Percentiles rank a stretch among this genome's conserved stretches.
Conservation (phyloP, 2,797 vertebrate species). For the Spinus pinus region DNA sequence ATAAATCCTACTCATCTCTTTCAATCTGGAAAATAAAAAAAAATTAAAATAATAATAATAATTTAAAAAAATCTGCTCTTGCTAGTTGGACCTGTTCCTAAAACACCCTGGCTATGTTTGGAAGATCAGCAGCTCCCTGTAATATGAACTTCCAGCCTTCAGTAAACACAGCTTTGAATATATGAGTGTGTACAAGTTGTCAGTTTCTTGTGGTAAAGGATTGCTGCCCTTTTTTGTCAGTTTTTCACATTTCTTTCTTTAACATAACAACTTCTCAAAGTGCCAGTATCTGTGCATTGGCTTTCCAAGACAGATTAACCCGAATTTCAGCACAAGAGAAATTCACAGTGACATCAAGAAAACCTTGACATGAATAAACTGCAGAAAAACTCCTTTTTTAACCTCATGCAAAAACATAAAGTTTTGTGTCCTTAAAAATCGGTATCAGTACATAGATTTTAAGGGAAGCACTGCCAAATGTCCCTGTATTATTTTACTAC, state of each 20-base stretch:
- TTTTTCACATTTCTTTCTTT: neutral
- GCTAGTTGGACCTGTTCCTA: neutral
- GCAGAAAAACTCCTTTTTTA: neutral
- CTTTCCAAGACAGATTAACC: neutral
- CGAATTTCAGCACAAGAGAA: neutral
- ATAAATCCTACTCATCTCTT: constrained; percentile 83
- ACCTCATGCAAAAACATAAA: neutral
- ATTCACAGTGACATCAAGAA: neutral
- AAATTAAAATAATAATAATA: neutral
- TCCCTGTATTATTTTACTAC: neutral
- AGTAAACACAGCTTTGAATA: constrained; percentile 4
- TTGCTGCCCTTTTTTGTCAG: neutral
- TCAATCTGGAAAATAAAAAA: constrained; percentile 54
- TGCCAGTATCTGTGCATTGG: neutral
- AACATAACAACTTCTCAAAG: neutral
- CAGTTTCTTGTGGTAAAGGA: neutral
- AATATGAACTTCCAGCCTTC: constrained; percentile 41
- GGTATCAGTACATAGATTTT: neutral
- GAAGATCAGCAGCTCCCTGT: constrained; percentile 21
- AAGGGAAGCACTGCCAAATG: neutral
- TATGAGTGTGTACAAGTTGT: neutral
- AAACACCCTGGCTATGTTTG: constrained; percentile 34
- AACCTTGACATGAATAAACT: neutral
- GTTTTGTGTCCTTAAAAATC: neutral
- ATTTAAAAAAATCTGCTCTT: neutral